Conservation (phyloP, 2,113 vertebrate species). For the Myotis lucifugus region DNA sequence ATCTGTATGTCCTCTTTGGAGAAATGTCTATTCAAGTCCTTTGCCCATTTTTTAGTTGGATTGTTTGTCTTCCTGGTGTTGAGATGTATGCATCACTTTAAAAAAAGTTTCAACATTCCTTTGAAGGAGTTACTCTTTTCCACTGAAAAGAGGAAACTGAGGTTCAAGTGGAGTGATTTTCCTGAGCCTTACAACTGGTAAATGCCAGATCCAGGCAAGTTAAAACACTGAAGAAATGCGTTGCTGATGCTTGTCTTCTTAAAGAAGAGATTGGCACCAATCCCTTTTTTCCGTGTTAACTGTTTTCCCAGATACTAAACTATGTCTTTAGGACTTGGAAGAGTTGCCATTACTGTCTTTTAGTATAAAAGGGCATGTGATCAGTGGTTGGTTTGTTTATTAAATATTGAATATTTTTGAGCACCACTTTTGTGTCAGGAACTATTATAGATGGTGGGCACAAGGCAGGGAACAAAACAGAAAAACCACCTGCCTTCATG, state of each 20-base stretch:
- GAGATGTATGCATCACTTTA: neutral
- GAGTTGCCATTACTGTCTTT: neutral
- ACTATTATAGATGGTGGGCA: neutral
- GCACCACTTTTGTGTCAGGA: neutral
- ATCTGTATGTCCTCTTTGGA: neutral
- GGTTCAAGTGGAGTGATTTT: neutral
- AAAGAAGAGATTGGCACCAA: neutral
- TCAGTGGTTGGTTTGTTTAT: neutral
- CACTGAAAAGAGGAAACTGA: slow-evolving; percentile 26
- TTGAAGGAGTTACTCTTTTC: slow-evolving; percentile 30
- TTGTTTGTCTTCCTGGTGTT: neutral
- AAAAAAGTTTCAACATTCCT: neutral
- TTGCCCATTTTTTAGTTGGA: neutral
- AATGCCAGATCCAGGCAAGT: neutral
- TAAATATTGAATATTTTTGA: neutral
- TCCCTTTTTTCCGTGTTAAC: neutral
- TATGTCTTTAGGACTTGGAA: neutral
- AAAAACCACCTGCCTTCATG: neutral
- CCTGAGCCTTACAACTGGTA: neutral
- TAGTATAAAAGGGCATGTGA: neutral
- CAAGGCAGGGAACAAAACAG: neutral
- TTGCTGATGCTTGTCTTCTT: neutral
- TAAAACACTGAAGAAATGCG: slow-evolving; percentile 18
- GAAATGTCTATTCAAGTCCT: neutral
- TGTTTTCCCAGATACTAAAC: neutral